These are phyloP conservation scores for Alexandromys fortis DNA, from an alignment of 2,113 vertebrate species.

Conservation along the genomic window DNA sequence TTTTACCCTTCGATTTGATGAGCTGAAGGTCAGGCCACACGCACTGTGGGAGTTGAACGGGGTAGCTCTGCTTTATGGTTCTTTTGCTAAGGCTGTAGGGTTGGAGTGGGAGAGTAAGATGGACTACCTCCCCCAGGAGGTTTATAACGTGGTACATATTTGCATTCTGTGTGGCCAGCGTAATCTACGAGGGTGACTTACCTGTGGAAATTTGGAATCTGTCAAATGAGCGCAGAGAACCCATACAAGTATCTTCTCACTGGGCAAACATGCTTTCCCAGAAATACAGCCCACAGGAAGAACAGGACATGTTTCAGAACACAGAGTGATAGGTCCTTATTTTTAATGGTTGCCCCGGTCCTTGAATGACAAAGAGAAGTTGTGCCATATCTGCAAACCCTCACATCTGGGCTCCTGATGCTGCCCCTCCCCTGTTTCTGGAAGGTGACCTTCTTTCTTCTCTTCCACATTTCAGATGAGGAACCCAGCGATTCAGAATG, in stretches of 20 bases:
- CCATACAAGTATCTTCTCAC: conserved; percentile 7
- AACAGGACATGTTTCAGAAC: not conserved
- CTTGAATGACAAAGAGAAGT: not conserved
- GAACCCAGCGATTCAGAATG: conserved; percentile 98
- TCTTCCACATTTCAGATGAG: conserved; percentile 90
- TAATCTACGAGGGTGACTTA: not conserved
- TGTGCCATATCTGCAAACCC: not conserved
- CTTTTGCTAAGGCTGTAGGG: not conserved
- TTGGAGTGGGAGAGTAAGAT: not conserved
- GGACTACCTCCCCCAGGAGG: not conserved
- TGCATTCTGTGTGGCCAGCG: not conserved
- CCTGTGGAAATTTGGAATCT: not conserved
- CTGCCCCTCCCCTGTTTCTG: not conserved
- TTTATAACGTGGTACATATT: rapidly evolving
- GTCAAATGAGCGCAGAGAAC: conserved; percentile 1
- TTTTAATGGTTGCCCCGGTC: not conserved
- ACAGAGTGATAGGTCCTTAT: not conserved
- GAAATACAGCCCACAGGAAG: not conserved
- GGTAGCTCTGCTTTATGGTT: not conserved
- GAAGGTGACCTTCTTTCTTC: not conserved
- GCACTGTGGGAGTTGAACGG: not conserved
- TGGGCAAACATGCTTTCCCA: not conserved
- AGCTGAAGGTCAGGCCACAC: conserved; percentile 92
- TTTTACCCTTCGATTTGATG: conserved; percentile 98
- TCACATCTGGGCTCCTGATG: not conserved